These are phyloP conservation scores for Spinus pinus DNA, from an alignment of 2,797 vertebrate species.

Conservation along the genomic window DNA sequence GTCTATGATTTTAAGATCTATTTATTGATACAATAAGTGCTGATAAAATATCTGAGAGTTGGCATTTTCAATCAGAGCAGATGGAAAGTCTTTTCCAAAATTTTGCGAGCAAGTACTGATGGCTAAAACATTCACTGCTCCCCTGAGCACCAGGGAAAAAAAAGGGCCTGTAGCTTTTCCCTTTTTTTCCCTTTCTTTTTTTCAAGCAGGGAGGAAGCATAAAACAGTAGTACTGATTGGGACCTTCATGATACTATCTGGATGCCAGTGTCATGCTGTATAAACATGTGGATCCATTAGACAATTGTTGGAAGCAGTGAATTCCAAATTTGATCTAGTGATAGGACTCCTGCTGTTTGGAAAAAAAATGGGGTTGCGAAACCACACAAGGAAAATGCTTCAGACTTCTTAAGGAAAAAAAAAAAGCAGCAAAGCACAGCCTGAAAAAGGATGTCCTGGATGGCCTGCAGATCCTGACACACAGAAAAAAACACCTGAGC, in stretches of 20 bases:
- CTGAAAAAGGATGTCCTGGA: not conserved
- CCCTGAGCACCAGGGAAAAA: not conserved
- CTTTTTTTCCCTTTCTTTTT: no score
- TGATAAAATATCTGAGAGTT: not conserved
- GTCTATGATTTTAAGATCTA: not conserved
- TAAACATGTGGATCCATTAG: constrained; percentile 36
- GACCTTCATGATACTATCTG: not conserved
- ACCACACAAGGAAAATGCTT: constrained; percentile 4
- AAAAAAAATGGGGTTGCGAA: not conserved
- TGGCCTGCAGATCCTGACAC: not conserved
- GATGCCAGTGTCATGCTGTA: constrained; percentile 31
- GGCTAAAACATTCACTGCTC: not conserved
- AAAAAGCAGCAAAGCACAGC: not conserved
- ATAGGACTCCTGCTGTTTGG: constrained; percentile 10
- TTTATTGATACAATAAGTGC: not conserved
- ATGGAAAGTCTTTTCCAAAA: not conserved
- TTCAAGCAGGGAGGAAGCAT: not conserved
- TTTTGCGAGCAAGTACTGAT: not conserved
- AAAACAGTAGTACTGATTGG: not conserved
- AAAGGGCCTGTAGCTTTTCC: not conserved
- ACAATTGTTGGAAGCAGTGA: constrained; percentile 42
- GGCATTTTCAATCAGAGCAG: not conserved
- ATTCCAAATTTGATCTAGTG: constrained; percentile 40
- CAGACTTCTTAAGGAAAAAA: not conserved
- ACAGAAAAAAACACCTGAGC: not conserved